Evolutionary conservation across 2,113 vertebrate genomes (phyloP).

Genomic region (Cariama cristata): DNA sequence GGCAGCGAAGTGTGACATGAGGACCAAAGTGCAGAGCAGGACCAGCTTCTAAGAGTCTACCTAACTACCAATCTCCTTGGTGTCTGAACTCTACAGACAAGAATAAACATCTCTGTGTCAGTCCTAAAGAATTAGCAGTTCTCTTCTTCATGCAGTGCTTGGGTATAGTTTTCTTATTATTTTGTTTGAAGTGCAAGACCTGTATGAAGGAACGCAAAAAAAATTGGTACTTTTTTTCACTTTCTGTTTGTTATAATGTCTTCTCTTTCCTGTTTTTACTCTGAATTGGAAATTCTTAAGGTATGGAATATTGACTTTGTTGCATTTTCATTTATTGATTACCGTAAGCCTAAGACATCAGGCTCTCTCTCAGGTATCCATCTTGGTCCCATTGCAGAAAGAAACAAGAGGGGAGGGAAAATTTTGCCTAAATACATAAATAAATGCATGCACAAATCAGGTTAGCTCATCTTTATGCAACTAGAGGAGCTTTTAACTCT

Average conservation of each 20-base stretch:
- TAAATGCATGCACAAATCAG: not conserved
- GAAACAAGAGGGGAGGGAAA: not conserved
- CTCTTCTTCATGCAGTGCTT: not conserved
- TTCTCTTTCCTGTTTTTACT: not conserved
- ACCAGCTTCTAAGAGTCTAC: not conserved
- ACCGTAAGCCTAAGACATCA: not conserved
- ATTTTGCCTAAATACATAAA: not conserved
- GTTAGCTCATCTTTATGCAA: not conserved
- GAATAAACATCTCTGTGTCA: not conserved
- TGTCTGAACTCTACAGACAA: not conserved
- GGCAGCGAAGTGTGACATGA: constrained; percentile 14
- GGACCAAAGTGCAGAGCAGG: constrained; percentile 17
- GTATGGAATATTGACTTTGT: not conserved
- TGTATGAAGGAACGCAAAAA: not conserved
- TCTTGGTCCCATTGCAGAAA: not conserved
- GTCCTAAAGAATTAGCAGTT: not conserved
- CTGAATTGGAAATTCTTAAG: not conserved
- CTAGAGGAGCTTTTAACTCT: not conserved
- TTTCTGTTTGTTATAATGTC: not conserved
- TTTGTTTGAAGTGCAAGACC: not conserved
- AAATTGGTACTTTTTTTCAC: not conserved
- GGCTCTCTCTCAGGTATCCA: not conserved
- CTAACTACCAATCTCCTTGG: not conserved
- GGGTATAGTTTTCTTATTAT: not conserved
- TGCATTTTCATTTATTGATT: not conserved